These are phyloP conservation scores for Temnothorax longispinosus DNA, from an alignment of 1,140 invertebrate genomes.

Conservation along the genomic window DNA sequence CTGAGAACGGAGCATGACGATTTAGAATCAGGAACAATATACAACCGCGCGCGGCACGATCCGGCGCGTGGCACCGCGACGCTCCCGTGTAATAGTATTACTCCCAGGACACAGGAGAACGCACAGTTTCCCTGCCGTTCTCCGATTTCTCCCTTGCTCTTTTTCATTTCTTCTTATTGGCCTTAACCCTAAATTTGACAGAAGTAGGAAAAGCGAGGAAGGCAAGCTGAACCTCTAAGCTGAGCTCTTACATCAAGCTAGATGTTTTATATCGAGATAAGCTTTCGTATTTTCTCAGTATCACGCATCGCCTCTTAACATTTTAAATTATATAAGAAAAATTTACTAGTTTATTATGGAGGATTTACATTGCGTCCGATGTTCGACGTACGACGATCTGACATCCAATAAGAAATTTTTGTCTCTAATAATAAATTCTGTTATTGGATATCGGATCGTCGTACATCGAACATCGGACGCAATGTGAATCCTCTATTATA, in stretches of 20 bases:
- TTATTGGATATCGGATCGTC: no score
- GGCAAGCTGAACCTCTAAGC: not conserved
- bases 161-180: constrained; percentile 37
- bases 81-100: constrained; percentile 69
- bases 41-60: constrained; percentile 24
- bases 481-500: no score
- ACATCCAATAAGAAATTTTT: no score
- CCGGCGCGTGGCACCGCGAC: constrained; percentile 74
- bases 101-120: constrained; percentile 32
- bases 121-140: not conserved
- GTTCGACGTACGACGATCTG: no score
- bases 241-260: not conserved
- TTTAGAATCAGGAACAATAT: constrained; percentile 36
- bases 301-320: not conserved
- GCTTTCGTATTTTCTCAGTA: not conserved
- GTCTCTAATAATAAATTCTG: no score
- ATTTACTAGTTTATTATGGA: not conserved
- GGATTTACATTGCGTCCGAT: no score
- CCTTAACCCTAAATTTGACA: constrained; percentile 11
- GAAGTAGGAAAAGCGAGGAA: not conserved
- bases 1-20: constrained; percentile 33
- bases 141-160: constrained; percentile 11
- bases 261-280: not conserved
- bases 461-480: no score
- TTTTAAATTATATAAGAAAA: not conserved